A percentile compares a stretch with the other conserved stretches of the same genome.
These are phyloP conservation scores for Hylomyscus alleni DNA, from an alignment of 2,797 vertebrate species.

Conservation along the genomic window DNA sequence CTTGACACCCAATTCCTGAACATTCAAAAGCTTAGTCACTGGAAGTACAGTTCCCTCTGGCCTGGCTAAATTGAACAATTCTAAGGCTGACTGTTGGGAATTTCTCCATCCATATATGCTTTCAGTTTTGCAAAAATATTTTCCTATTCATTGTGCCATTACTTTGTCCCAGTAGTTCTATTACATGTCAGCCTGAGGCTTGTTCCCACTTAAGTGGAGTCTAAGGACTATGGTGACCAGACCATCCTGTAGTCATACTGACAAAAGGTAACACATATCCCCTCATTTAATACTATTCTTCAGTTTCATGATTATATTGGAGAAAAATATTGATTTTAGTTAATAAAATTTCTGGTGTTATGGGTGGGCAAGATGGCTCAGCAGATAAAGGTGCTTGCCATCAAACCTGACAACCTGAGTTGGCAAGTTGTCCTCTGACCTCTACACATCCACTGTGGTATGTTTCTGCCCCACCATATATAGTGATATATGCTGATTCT, in stretches of 20 bases:
- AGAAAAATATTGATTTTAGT: neutral
- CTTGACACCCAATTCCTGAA: neutral
- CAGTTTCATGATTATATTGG: neutral
- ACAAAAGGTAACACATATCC: neutral
- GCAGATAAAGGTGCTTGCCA: neutral
- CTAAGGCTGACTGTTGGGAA: neutral
- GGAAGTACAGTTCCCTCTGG: neutral
- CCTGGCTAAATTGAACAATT: neutral
- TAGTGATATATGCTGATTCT: neutral
- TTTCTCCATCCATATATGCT: neutral
- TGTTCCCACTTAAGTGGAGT: neutral
- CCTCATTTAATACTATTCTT: neutral
- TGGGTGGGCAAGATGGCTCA: neutral
- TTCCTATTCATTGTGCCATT: neutral
- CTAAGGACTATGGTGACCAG: neutral
- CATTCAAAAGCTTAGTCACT: neutral
- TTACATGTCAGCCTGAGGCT: neutral
- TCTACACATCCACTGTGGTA: neutral
- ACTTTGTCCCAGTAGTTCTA: neutral
- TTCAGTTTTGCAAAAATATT: neutral
- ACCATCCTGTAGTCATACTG: neutral
- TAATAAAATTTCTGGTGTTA: neutral
- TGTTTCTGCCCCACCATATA: neutral
- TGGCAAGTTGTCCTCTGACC: neutral
- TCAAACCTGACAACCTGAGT: neutral